Base-by-base conservation (phyloP, 2,113 vertebrate genomes). In the Phyllopteryx taeniolatus region DNA sequence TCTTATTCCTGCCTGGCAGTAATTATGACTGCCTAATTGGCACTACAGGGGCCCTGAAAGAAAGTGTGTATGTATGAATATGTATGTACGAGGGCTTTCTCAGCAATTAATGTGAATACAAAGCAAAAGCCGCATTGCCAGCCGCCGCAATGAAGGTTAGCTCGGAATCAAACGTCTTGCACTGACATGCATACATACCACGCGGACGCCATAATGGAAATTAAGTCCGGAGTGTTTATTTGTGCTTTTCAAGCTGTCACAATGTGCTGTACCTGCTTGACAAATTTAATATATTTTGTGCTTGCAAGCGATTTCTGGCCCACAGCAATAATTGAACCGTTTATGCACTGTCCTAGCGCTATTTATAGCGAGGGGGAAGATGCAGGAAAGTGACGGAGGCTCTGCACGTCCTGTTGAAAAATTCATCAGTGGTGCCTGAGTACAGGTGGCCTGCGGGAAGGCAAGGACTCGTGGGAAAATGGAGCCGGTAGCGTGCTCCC, bases 1-100 rank as follows among this genome's bases (percentile, higher is more conserved):
- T 79, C 76, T 83, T 64, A 43, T 76, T 83, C 57, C 66, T 81
- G 83, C 78, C 86, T 85, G 73, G 54, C 83, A 84, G 87, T 88
- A 85, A 90, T 90, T 85, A 88, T 82, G 53, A 81, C 76, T 87
- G 47, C 82, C 76, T 87, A 88, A 88, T 88, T 86, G 81, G 85
- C 81, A 78, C 83, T 81, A 39, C 66, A 65, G 89, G 82, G 83
- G 75, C 83, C 80, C 54, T 43, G 74, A 82, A 46, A 80, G 60
- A 61, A 70, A 66, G 73, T 62, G 76, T 12, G 62, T 51, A 9
- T 8, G 65, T 17, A 56, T 6, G 39, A 15, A 66, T 56, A 51
- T 1, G 31, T 73, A 80, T 87, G 80, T 17, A 27, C 72, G 67
- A 61, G 61, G 57, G 68, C 77, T 27, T 71, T 43, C 22, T 71